These are phyloP conservation scores for Nibea coibor DNA, from an alignment of 2,113 vertebrate genomes.

Conservation along the genomic window DNA sequence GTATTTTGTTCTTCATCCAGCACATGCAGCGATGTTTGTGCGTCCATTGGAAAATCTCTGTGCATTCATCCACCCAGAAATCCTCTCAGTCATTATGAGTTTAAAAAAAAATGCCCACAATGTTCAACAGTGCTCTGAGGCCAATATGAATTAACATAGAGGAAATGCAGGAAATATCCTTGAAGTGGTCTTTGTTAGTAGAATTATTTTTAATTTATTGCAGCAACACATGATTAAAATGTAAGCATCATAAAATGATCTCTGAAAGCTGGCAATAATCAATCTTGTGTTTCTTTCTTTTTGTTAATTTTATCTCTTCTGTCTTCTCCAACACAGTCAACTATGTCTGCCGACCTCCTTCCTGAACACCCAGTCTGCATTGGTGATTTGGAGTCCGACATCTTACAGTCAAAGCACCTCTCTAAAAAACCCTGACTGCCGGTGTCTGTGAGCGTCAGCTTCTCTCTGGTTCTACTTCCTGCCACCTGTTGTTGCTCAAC, in stretches of 20 bases:
- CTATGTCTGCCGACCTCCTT: slow-evolving; percentile 43
- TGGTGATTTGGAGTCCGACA: slow-evolving; percentile 22
- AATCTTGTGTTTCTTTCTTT: neutral
- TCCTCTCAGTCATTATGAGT: neutral
- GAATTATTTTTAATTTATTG: neutral
- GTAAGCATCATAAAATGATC: neutral
- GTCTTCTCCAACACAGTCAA: slow-evolving; percentile 13
- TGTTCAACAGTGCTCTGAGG: neutral
- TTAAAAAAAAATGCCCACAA: slow-evolving; percentile 3
- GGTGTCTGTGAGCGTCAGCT: neutral
- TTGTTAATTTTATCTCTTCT: slow-evolving; percentile 4
- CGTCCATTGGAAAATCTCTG: slow-evolving; percentile 19
- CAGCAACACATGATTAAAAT: neutral
- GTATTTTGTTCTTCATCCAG: slow-evolving; percentile 17
- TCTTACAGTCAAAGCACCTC: slow-evolving; percentile 33
- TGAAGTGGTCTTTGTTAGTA: neutral
- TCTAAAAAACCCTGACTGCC: slow-evolving; percentile 24
- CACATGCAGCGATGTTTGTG: slow-evolving; percentile 5
- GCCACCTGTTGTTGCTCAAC: slow-evolving; percentile 26
- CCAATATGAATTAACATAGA: slow-evolving; percentile 8
- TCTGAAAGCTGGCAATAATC: neutral
- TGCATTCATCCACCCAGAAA: slow-evolving; percentile 17
- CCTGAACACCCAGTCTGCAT: slow-evolving; percentile 2
- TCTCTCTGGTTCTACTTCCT: slow-evolving; percentile 30
- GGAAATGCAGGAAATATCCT: neutral